Evolutionary conservation across 1,140 invertebrate species (phyloP).

Genomic region (Panagrolaimus sp.): DNA sequence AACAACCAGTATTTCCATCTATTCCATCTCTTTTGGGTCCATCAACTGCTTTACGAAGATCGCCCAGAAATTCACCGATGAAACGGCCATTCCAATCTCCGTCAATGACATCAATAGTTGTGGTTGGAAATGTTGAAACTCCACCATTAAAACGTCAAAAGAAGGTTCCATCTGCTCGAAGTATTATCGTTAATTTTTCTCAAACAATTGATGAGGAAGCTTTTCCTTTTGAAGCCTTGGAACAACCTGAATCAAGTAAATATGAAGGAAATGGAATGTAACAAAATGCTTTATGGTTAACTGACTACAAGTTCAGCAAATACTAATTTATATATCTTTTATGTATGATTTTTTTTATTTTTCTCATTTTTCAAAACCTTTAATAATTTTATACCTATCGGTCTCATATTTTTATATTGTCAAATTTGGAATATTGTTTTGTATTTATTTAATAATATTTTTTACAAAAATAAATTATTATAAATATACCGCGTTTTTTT

Average conservation of each 20-base stretch:
- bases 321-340: too few relatives aligned
- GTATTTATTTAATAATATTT: too few relatives aligned
- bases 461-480: not conserved
- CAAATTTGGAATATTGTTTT: too few relatives aligned
- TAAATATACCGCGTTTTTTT: not conserved
- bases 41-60: not conserved
- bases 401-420: too few relatives aligned
- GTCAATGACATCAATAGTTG: not conserved
- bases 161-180: not conserved
- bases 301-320: too few relatives aligned
- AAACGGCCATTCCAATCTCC: not conserved
- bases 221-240: not conserved
- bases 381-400: too few relatives aligned
- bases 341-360: too few relatives aligned
- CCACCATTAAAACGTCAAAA: not conserved
- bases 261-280: too few relatives aligned
- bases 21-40: not conserved
- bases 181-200: conserved; percentile 1
- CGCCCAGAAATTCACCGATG: not conserved
- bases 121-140: not conserved
- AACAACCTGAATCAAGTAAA: too few relatives aligned
- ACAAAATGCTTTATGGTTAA: too few relatives aligned
- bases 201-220: not conserved
- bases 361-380: too few relatives aligned
- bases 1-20: not conserved